Evolutionary conservation across 2,888 invertebrate species (phyloP).

Genomic region (Neoscelio sp.): DNA sequence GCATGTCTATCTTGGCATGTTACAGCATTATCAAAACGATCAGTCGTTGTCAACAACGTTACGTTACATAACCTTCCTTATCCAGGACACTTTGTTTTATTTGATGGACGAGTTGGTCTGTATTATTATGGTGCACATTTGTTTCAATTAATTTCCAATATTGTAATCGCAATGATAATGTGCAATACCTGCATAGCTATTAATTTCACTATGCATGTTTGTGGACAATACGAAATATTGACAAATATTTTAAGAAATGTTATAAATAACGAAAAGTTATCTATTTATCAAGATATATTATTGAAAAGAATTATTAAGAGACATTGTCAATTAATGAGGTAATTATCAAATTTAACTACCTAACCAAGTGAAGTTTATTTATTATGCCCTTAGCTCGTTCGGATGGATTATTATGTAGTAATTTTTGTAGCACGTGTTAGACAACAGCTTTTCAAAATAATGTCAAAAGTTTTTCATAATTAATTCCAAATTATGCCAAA

Average conservation of each 20-base stretch:
- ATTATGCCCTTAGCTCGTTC: no score
- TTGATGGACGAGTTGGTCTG: conserved; percentile 9
- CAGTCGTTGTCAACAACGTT: not conserved
- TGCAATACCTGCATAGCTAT: conserved; percentile 45
- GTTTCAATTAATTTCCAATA: conserved; percentile 12
- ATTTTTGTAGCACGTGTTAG: no score
- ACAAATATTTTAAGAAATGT: not conserved
- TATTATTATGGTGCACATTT: conserved; percentile 12
- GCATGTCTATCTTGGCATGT: conserved; percentile 35
- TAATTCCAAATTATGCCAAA: no score
- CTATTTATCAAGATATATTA: not conserved
- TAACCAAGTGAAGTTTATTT: no score
- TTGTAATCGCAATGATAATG: conserved; percentile 9
- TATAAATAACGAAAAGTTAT: not conserved
- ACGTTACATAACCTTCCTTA: conserved; percentile 37
- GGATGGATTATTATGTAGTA: no score
- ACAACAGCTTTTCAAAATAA: no score
- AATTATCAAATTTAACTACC: conserved; percentile 7
- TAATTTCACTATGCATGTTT: conserved; percentile 34
- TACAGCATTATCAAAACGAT: conserved; percentile 6
- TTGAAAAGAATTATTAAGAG: conserved; percentile 9
- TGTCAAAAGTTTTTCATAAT: no score
- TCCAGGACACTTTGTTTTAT: conserved; percentile 15
- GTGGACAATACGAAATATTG: conserved; percentile 35
- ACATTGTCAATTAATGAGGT: conserved; percentile 34